Conservation (phyloP, 2,888 invertebrate genomes). For the Mythimna ferrago region DNA sequence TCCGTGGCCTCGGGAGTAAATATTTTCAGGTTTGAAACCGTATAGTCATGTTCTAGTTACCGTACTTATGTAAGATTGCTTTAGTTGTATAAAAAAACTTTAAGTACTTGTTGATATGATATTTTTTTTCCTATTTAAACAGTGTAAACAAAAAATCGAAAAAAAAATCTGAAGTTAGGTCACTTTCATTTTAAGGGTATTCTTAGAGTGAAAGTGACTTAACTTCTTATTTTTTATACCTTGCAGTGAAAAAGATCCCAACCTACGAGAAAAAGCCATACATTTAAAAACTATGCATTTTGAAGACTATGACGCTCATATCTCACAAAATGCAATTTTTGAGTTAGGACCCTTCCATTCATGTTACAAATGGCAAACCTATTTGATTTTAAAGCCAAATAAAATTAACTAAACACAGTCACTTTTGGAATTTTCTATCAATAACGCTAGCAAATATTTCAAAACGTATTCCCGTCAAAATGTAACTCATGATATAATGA, state of each 20-base stretch:
- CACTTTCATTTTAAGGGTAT: no score
- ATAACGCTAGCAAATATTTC: not conserved
- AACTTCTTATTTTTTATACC: no score
- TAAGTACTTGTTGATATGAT: not conserved
- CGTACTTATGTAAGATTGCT: not conserved
- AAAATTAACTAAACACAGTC: not conserved
- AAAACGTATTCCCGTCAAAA: conserved; percentile 5
- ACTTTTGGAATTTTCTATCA: not conserved
- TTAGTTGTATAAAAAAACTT: conserved; percentile 3
- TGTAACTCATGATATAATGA: conserved; percentile 31
- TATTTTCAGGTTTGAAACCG: conserved; percentile 17
- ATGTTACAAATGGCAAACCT: not conserved
- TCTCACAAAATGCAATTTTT: no score
- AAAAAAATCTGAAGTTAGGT: no score
- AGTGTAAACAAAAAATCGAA: not conserved
- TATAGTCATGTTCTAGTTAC: conserved; percentile 33
- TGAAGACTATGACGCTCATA: no score
- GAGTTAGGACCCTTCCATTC: no score
- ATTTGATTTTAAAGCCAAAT: not conserved
- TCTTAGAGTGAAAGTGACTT: no score
- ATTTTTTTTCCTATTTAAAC: not conserved
- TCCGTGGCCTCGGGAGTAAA: conserved; percentile 7
- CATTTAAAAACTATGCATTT: no score
- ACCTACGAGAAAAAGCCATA: no score
- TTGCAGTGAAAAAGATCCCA: no score